Evolutionary conservation across 2,113 vertebrate species (phyloP), one percentile per base, ranked within the genome.

Genomic region (Pelusios castaneus): DNA sequence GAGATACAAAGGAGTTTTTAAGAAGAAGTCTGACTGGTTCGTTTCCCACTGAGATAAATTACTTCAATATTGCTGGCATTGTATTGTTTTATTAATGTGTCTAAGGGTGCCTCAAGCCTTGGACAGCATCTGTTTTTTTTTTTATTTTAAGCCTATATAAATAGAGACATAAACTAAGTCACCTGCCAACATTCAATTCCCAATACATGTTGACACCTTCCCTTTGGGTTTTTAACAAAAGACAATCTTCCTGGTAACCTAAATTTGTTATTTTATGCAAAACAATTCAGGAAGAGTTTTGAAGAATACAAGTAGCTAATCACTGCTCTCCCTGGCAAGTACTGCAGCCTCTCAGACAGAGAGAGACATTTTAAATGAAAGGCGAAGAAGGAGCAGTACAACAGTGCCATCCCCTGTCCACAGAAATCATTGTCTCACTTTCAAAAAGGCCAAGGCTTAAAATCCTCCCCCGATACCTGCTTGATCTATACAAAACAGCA

Each of bases 331-430:
- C 80, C 86, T 90, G 55, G 87, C 95, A 97, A 94, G 96, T 83
- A 96, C 43, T 80, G 89, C 93, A 67, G 5, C 81, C 45, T 95
- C 95, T 95, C 77, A 92, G n/a, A n/a, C 84, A 95, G 95, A 97
- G 51, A 97, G 93, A 92, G 92, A 94, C 58, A 56, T 96, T 96
- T 82, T 86, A 80, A 77, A 34, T 31, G 24, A 80, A 88, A 89
- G 10, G 58, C 89, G 77, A 90, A 90, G 88, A 63, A 95, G 95
- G 60, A 80, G 13, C 89, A 91, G 97, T 97, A 80, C 97, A 97
- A 97, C 95, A 97, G 95, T 97, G 97, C 97, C 97, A 97, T 90
- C 97, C 95, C 89, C 95, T 95, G 97, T 96, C 84, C 85, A 91
- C 38, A 88, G 34, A 95, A 96, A 82, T 94, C 96, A 94, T 88